These are phyloP conservation scores for Dendrocincla tyrannina DNA, from an alignment of 2,797 vertebrate genomes.

Conservation along the genomic window DNA sequence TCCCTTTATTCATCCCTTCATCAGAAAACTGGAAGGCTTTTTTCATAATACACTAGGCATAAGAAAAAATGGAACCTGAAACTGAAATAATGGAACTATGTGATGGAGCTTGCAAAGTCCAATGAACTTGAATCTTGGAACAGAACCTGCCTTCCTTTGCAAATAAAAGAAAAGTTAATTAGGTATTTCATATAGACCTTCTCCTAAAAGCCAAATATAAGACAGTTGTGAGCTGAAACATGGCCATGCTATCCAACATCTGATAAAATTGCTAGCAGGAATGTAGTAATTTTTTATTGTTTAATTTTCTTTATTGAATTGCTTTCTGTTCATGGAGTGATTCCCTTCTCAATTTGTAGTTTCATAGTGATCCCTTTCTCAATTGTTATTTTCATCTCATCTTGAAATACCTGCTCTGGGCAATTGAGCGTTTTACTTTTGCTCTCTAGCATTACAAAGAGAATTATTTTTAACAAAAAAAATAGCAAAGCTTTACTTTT, in stretches of 20 bases:
- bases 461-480: background rate
- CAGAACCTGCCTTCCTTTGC: background rate
- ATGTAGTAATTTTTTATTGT: background rate
- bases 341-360: background rate
- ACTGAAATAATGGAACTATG: background rate
- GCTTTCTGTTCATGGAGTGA: background rate
- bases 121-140: background rate
- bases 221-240: background rate
- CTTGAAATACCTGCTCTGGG: background rate
- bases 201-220: background rate
- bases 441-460: background rate
- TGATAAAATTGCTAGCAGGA: background rate
- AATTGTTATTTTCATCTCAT: background rate
- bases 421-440: background rate
- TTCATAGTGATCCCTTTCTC: background rate
- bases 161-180: background rate
- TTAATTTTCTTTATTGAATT: background rate
- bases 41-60: background rate
- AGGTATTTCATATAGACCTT: background rate
- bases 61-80: background rate
- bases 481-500: background rate
- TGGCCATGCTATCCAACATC: background rate
- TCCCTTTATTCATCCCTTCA: background rate
- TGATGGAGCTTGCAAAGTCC: background rate
- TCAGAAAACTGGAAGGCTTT: background rate